A percentile compares a stretch with the other conserved stretches of the same genome.
Conservation (phyloP, 2,113 vertebrate genomes). For the Myanophis thanlyinensis region DNA sequence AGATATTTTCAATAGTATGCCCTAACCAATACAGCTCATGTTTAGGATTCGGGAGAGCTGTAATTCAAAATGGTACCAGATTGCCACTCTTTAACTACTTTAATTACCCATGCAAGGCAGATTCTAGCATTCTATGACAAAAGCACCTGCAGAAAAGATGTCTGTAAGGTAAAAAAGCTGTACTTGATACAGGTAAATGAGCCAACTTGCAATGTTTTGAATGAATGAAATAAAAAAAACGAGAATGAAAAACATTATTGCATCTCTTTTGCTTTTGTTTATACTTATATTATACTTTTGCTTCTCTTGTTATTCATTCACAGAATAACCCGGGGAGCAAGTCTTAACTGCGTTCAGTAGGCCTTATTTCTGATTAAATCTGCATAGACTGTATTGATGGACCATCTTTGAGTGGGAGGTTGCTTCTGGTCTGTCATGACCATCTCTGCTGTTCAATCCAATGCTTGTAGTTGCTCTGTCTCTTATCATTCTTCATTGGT, state of each 20-base stretch:
- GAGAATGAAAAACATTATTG: background rate
- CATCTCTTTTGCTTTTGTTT: too few relatives aligned
- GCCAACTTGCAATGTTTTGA: background rate
- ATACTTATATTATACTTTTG: background rate
- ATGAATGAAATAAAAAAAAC: background rate
- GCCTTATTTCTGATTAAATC: background rate
- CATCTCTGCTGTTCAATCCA: background rate
- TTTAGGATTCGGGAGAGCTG: background rate
- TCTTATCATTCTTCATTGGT: background rate
- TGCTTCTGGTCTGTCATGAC: background rate
- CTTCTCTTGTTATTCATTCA: background rate
- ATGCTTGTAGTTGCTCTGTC: background rate
- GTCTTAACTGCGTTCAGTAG: background rate
- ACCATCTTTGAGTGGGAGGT: background rate
- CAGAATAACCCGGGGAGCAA: background rate
- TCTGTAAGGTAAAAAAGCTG: background rate
- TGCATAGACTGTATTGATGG: background rate
- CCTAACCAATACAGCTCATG: background rate
- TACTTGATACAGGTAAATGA: background rate
- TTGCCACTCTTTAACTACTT: background rate
- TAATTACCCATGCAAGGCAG: background rate
- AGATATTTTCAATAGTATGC: background rate
- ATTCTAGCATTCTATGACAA: background rate
- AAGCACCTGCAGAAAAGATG: background rate
- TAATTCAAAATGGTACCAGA: background rate